Evolutionary conservation across 2,797 vertebrate genomes (phyloP), one percentile per base, ranked within the genome.

Genomic region (Clarias platycephalus): DNA sequence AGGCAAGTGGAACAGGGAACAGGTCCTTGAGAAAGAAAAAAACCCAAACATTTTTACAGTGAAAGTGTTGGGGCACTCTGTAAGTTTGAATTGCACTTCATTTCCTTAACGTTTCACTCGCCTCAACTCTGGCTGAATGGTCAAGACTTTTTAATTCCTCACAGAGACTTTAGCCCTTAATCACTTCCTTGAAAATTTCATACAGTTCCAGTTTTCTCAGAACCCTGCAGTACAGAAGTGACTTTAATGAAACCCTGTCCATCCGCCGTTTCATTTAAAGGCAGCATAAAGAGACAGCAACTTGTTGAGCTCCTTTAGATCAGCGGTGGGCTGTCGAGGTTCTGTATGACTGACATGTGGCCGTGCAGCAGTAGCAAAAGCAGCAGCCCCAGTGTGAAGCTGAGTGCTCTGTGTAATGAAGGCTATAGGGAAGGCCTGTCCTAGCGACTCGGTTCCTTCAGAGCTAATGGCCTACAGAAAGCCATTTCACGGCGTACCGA

Each of bases 391-490:
- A 53, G 74, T 85, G 81, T 80, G 85, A 83, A 80, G 84, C 68
- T 40, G 62, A 83, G 34, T 74, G 66, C 81, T 64, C 79, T 78
- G 67, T 26, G 76, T 87, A 87, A 86, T 84, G 83, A 84, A 81
- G 84, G 86, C 87, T 76, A 87, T 62, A 84, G 86, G 83, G 77
- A 89, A 64, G 81, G 80, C 71, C 80, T 76, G 86, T 82, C 62
- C 79, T 44, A 74, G 83, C 63, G 77, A 81, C 86, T 86, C 77
- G 20, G 71, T 85, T 87, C 83, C 86, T 88, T 83, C 83, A 86
- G 78, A 88, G 89, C 89, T 90, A 89, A 90, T 87, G 88, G 89
- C 85, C 88, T 89, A 89, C 86, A 90, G 89, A 90, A 91, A 91
- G 90, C 88, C 86, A 91, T 91, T 91, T 91, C 89, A 91, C 86